Percentiles rank a stretch among this genome's conserved stretches.
Conservation (phyloP, 2,113 vertebrate species). For the Osmerus eperlanus region DNA sequence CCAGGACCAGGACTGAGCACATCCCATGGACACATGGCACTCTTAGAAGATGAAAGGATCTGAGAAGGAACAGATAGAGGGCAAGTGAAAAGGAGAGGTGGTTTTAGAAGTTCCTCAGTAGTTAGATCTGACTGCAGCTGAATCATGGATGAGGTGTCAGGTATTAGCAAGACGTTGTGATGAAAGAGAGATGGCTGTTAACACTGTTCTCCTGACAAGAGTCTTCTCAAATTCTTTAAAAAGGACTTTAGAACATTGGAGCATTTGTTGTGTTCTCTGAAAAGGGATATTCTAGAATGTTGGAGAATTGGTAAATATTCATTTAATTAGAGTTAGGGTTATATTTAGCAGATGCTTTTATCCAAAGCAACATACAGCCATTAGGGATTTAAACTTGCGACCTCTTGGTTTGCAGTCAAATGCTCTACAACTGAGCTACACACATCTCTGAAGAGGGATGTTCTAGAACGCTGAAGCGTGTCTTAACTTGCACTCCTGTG, state of each 20-base stretch:
- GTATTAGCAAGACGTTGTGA: constrained; percentile 24
- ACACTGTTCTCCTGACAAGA: constrained; percentile 26
- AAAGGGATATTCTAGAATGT: constrained; percentile 33
- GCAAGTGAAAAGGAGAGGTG: not conserved
- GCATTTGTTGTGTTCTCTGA: too few species aligned
- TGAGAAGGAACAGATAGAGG: not conserved
- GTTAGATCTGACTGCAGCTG: constrained; percentile 22
- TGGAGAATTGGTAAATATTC: constrained; percentile 12
- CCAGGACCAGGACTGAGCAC: too few species aligned
- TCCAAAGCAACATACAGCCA: too few species aligned
- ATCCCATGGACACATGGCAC: too few species aligned
- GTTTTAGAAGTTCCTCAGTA: constrained; percentile 19
- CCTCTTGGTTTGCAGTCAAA: constrained; percentile 10
- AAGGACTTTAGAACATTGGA: too few species aligned
- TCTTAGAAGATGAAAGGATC: too few species aligned
- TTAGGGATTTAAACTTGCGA: too few species aligned
- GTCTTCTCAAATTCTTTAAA: not conserved
- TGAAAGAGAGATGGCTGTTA: constrained; percentile 28
- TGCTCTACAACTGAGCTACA: constrained; percentile 17
- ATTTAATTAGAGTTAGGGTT: too few species aligned
- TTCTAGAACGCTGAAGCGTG: constrained; percentile 37
- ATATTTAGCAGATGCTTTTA: too few species aligned
- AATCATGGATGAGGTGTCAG: constrained; percentile 30
- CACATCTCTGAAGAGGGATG: constrained; percentile 2
- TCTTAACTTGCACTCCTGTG: constrained; percentile 34